These are phyloP conservation scores for Dendroctonus ponderosae DNA, from an alignment of 1,140 invertebrate genomes.

Conservation along the genomic window DNA sequence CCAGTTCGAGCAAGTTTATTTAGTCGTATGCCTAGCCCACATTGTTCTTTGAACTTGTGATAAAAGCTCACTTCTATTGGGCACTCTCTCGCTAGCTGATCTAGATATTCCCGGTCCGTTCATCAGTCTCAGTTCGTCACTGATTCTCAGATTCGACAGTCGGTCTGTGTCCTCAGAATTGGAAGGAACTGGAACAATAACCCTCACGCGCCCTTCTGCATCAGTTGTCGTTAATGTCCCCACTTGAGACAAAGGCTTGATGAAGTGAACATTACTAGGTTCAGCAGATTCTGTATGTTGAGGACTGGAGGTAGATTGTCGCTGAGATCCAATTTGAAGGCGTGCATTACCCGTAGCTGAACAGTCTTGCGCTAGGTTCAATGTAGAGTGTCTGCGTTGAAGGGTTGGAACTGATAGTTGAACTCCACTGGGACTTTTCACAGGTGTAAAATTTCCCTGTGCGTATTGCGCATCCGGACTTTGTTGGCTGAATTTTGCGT, in stretches of 20 bases:
- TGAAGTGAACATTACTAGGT: conserved; percentile 54
- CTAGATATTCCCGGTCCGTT: conserved; percentile 66
- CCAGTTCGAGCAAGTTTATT: conserved; percentile 54
- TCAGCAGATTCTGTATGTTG: not conserved
- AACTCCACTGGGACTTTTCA: not conserved
- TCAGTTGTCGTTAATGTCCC: conserved; percentile 60
- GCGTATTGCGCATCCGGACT: not conserved
- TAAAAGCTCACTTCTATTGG: conserved; percentile 79
- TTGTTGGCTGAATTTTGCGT: conserved; percentile 1
- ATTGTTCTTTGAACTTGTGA: conserved; percentile 74
- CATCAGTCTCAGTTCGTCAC: conserved; percentile 44
- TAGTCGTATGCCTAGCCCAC: conserved; percentile 84
- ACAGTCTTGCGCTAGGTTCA: conserved; percentile 10
- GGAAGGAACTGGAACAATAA: conserved; percentile 57
- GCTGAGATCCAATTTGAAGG: not conserved
- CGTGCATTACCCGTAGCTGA: not conserved
- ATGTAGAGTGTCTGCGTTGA: conserved; percentile 22
- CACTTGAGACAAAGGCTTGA: conserved; percentile 66
- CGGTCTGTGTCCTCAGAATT: conserved; percentile 43
- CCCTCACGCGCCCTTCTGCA: conserved; percentile 56
- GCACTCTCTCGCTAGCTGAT: conserved; percentile 80
- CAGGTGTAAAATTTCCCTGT: not conserved
- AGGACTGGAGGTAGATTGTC: not conserved
- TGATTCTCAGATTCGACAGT: conserved; percentile 52
- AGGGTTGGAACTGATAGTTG: conserved; percentile 2